Base-by-base conservation (phyloP, 2,113 vertebrate species). In the Plotosus lineatus region DNA sequence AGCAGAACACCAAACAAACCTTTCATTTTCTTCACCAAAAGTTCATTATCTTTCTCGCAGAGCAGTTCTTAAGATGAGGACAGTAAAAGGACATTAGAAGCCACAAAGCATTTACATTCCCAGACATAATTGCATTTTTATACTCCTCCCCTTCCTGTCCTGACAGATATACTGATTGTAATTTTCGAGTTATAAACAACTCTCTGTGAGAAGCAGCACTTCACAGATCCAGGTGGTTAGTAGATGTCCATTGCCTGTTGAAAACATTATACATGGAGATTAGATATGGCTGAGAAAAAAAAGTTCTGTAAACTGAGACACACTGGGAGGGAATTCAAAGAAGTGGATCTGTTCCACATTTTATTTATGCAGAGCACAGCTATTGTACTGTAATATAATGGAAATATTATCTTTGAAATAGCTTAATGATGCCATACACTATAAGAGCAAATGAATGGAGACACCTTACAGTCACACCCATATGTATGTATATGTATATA, bases 131-230 rank as follows among this genome's bases (percentile, higher is more conserved):
- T 6, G 3, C 36, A 74, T 60, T 75, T 76, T 61, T 38, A 69
- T 40, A 63, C 80, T 56, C 84, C 84, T 36, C 84, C 84, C 69
- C 58, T 82, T 85, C 84, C 84, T 74, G 33, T 85, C 44, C 48
- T 8, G 48, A 38, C 44, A 82, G 84, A 83, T 80, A 63, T 73
- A 58, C 81, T 33, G 81, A 82, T 83, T 72, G 51, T 31, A 55
- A 50, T 55, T 19, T 31, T 28, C 33, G 23, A 28, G 58, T 78
- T 58, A 36, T 68, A 40, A 79, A 50, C 68, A 75, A 75, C n/a
- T 53, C 61, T 51, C 28, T 50, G 1, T 38, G 17, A 26, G 48
- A 53, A 38, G 44, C 33, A 28, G 12, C 42, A 42, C 5, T n/a
- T 33, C n/a, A 68, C 23, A 53, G 14, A 51, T 28, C 6, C 31